A percentile compares a stretch with the other conserved stretches of the same genome.
phyloP scores from a whole-genome alignment of 2,113 vertebrate species.

The Peromyscus maniculatus region DNA sequence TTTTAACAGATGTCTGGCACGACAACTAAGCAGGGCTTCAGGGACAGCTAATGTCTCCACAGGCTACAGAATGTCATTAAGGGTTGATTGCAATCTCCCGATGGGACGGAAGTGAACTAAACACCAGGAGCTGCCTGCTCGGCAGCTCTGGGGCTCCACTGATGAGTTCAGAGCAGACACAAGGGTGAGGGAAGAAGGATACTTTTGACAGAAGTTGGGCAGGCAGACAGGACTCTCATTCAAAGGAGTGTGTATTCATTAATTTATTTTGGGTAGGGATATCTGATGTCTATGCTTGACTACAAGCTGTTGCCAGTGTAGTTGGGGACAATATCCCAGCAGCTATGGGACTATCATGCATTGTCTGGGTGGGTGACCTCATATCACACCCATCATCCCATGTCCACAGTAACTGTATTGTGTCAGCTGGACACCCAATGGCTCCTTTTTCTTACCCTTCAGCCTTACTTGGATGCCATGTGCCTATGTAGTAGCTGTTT shows the following conservation, averaged over 20 bases:
- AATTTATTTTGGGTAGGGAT: slow-evolving; percentile 75
- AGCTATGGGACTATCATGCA: slow-evolving; percentile 47
- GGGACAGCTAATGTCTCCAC: background rate
- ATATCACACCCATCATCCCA: slow-evolving; percentile 55
- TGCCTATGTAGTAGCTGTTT: background rate
- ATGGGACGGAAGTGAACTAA: slow-evolving; percentile 57
- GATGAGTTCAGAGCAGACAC: slow-evolving; percentile 53
- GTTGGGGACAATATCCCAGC: slow-evolving; percentile 46
- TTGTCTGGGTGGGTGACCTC: slow-evolving; percentile 50
- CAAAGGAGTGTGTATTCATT: slow-evolving; percentile 70
- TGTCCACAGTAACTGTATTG: background rate
- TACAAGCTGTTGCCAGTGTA: slow-evolving; percentile 74
- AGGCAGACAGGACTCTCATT: slow-evolving; percentile 52
- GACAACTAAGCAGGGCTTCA: background rate
- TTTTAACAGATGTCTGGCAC: background rate
- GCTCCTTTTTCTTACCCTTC: slow-evolving; percentile 56
- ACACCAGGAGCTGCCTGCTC: slow-evolving; percentile 50
- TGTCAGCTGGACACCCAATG: background rate
- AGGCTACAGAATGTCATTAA: slow-evolving; percentile 55
- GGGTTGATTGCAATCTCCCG: slow-evolving; percentile 69
- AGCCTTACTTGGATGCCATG: background rate
- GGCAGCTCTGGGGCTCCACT: background rate
- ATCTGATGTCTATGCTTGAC: slow-evolving; percentile 78
- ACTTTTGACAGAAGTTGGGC: slow-evolving; percentile 65
- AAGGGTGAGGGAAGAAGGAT: background rate